Percentiles rank a stretch among this genome's conserved stretches.
phyloP scores from a whole-genome alignment of 2,888 invertebrate species.

The Caenorhabditis sp. region DNA sequence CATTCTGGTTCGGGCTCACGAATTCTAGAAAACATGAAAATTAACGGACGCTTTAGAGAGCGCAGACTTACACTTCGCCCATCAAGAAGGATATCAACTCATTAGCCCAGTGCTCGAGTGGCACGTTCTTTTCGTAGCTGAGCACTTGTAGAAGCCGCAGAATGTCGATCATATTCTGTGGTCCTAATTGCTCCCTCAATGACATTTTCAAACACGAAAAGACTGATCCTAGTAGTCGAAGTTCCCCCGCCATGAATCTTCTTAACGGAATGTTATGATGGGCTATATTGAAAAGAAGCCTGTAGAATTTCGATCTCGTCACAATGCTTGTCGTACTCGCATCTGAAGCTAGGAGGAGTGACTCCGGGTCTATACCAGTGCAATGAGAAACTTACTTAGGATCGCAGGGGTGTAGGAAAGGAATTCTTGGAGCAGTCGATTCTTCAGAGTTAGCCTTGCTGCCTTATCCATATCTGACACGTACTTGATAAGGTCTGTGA shows the following conservation, averaged over 20 bases:
- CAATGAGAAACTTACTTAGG: slow-evolving; percentile 41
- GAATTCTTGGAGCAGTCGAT: slow-evolving; percentile 53
- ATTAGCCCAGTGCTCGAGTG: slow-evolving; percentile 70
- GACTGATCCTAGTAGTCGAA: slow-evolving; percentile 66
- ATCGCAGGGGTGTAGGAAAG: slow-evolving; percentile 55
- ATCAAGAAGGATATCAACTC: slow-evolving; percentile 69
- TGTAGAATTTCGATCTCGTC: slow-evolving; percentile 64
- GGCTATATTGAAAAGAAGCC: slow-evolving; percentile 67
- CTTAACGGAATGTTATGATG: slow-evolving; percentile 69
- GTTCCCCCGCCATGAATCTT: slow-evolving; percentile 64
- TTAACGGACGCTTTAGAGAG: not conserved
- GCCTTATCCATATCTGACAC: slow-evolving; percentile 57
- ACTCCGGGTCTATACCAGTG: too few species aligned
- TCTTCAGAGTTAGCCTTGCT: slow-evolving; percentile 54
- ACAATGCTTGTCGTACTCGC: slow-evolving; percentile 51
- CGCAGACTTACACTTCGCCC: slow-evolving; percentile 67
- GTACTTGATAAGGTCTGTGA: slow-evolving; percentile 55
- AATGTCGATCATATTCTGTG: slow-evolving; percentile 75
- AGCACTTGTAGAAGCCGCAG: slow-evolving; percentile 71
- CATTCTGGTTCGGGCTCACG: slow-evolving; percentile 69
- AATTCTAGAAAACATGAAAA: not conserved
- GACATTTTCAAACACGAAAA: slow-evolving; percentile 67
- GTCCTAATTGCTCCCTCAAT: slow-evolving; percentile 70
- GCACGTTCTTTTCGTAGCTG: slow-evolving; percentile 69
- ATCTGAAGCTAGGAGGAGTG: slow-evolving; percentile 17